Percentiles rank a stretch among this genome's conserved stretches.
phyloP scores from a whole-genome alignment of 2,113 vertebrate species.

The human (Homo sapiens) region GRCh38 chr9:4291501-4292000 shows the following conservation, averaged over 20 bases:
- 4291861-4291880: not conserved
- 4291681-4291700: slow-evolving; percentile 3
- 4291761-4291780: slow-evolving; percentile 6
- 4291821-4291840: not conserved
- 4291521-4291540: slow-evolving; percentile 4
- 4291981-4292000: not conserved
- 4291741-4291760: slow-evolving; percentile 5
- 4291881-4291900: slow-evolving; percentile 14
- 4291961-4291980: slow-evolving; percentile 28
- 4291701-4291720: not conserved
- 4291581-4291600: not conserved
- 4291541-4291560: not conserved
- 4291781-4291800: slow-evolving; percentile 5
- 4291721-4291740: not conserved
- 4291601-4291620: not conserved
- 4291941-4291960: slow-evolving; percentile 47
- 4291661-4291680: not conserved
- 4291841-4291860: not conserved
- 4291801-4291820: slow-evolving; percentile 7
- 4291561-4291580: not conserved
- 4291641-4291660: not conserved
- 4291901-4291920: slow-evolving; percentile 11
- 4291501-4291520: not conserved
- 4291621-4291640: not conserved
- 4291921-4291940: slow-evolving; percentile 59